Conservation (phyloP, 2,797 vertebrate genomes). For the Sternarchorhynchus goeldii region DNA sequence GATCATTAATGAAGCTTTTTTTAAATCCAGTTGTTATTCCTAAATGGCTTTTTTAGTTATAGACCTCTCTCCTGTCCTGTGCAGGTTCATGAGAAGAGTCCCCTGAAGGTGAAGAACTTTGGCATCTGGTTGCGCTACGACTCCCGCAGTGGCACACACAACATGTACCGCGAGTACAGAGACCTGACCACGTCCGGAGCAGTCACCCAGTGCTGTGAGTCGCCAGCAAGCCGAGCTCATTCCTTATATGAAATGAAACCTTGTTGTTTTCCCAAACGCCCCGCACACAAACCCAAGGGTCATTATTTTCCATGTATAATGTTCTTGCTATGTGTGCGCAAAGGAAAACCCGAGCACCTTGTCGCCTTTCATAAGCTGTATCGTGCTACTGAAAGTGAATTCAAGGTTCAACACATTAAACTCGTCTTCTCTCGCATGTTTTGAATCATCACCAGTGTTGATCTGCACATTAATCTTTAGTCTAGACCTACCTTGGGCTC, state of each 20-base stretch:
- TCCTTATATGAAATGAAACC: too few species aligned
- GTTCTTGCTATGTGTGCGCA: slow-evolving; percentile 81
- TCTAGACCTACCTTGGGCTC: too few species aligned
- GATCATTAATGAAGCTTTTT: too few species aligned
- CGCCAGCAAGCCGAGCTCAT: too few species aligned
- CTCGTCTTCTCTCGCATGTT: neutral
- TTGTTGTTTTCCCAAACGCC: neutral
- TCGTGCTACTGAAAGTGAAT: slow-evolving; percentile 80
- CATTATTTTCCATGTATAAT: slow-evolving; percentile 63
- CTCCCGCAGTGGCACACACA: slow-evolving; percentile 96
- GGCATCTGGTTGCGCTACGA: slow-evolving; percentile 98
- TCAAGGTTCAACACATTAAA: slow-evolving; percentile 71
- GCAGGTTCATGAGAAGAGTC: slow-evolving; percentile 93
- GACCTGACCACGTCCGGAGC: slow-evolving; percentile 94
- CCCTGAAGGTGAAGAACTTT: slow-evolving; percentile 94
- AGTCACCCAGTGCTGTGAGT: slow-evolving; percentile 98
- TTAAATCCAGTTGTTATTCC: too few species aligned
- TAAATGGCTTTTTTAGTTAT: too few species aligned
- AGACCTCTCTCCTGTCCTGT: neutral
- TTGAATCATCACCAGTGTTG: too few species aligned
- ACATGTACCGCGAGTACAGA: slow-evolving; percentile 98
- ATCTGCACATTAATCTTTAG: too few species aligned
- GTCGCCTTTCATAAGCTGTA: slow-evolving; percentile 82
- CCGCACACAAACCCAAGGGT: slow-evolving; percentile 81
- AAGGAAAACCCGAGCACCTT: slow-evolving; percentile 68